These are phyloP conservation scores for Sander vitreus DNA, from an alignment of 2,113 vertebrate species.

Conservation along the genomic window DNA sequence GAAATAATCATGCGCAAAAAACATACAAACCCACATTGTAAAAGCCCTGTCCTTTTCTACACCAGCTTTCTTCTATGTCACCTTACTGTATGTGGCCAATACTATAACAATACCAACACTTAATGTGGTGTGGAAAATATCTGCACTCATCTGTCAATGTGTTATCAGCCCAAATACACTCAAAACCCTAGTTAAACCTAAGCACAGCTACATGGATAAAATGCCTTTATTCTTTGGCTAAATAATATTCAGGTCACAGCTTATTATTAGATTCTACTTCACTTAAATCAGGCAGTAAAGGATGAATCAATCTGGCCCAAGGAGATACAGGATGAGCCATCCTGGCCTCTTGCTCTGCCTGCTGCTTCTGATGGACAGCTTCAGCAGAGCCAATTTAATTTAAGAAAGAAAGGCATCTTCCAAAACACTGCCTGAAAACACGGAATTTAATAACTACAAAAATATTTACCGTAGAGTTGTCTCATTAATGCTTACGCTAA, in stretches of 20 bases:
- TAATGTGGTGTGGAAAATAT: no score
- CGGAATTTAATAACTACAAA: background rate
- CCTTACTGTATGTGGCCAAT: background rate
- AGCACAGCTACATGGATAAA: conserved; percentile 38
- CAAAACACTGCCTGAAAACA: conserved; percentile 5
- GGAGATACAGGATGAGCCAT: conserved; percentile 60
- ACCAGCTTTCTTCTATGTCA: conserved; percentile 8
- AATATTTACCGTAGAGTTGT: background rate
- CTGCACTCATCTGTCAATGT: conserved; percentile 22
- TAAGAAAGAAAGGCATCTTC: conserved; percentile 14
- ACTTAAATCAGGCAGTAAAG: conserved; percentile 41
- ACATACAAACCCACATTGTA: background rate
- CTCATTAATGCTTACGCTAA: background rate
- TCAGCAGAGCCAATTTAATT: background rate
- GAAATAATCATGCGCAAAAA: conserved; percentile 25
- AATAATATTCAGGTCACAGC: conserved; percentile 54
- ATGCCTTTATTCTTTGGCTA: conserved; percentile 16
- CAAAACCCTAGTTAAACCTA: background rate
- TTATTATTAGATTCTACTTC: conserved; percentile 51
- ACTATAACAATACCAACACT: background rate
- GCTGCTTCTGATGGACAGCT: conserved; percentile 38
- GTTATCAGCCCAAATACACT: background rate
- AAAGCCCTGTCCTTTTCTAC: conserved; percentile 17
- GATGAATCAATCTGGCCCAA: conserved; percentile 60
- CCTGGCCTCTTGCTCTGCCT: conserved; percentile 50